Conservation (phyloP, 2,113 vertebrate genomes). For the Amblyornis subalaris region DNA sequence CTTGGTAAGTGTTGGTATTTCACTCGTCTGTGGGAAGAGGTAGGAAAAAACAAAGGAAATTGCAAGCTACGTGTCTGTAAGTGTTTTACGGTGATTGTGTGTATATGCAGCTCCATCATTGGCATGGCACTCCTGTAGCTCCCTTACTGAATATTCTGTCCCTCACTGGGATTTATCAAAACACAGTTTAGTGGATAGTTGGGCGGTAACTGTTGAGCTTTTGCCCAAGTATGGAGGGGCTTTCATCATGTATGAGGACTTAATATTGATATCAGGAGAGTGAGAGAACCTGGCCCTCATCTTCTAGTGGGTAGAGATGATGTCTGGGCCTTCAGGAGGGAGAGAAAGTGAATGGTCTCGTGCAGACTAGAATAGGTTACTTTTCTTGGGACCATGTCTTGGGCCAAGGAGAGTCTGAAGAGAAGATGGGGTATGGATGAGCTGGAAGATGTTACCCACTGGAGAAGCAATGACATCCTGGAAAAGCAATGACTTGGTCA, state of each 20-base stretch:
- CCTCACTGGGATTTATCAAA: background rate
- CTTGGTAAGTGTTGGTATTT: background rate
- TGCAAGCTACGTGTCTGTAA: background rate
- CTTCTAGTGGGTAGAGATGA: background rate
- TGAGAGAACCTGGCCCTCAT: background rate
- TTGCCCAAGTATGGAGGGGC: background rate
- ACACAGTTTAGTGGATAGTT: background rate
- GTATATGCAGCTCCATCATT: background rate
- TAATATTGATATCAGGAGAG: background rate
- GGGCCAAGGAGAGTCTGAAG: background rate
- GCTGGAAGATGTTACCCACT: background rate
- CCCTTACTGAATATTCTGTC: background rate
- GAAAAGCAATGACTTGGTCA: background rate
- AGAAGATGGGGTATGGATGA: background rate
- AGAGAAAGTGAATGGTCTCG: background rate
- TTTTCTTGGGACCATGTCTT: background rate
- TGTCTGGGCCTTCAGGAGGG: background rate
- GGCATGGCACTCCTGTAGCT: background rate
- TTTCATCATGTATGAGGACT: background rate
- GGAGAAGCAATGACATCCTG: background rate
- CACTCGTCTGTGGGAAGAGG: background rate
- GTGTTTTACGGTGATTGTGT: background rate
- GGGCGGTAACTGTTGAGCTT: background rate
- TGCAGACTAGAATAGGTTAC: background rate
- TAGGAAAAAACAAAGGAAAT: background rate